Conservation (phyloP, 2,888 invertebrate genomes). For the Arrhopalites spinosus region DNA sequence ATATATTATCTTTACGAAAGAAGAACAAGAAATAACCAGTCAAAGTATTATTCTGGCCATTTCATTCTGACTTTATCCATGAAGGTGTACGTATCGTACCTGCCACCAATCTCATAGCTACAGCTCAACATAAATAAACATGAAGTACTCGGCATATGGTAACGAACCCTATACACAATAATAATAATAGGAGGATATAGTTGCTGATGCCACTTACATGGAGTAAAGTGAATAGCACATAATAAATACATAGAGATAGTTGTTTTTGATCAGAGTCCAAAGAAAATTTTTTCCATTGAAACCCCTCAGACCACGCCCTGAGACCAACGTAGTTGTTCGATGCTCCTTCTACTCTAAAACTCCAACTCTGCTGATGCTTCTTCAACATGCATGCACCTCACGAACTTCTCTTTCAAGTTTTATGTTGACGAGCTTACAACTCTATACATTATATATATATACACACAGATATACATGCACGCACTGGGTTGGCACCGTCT, state of each 20-base stretch:
- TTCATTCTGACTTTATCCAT: slow-evolving; percentile 2
- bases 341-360: not conserved
- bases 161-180: not conserved
- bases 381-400: slow-evolving; percentile 27
- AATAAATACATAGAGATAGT: not conserved
- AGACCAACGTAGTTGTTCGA: slow-evolving; percentile 21
- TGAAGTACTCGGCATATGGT: not conserved
- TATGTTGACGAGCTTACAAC: slow-evolving; percentile 23
- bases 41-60: not conserved
- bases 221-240: slow-evolving; percentile 1
- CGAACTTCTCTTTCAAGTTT: slow-evolving; percentile 29
- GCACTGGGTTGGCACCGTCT: slow-evolving; percentile 25
- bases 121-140: not conserved
- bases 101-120: not conserved
- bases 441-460: slow-evolving; percentile 13
- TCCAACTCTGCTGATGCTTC: slow-evolving; percentile 17
- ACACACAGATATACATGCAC: slow-evolving; percentile 16
- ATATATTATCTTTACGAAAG: not conserved
- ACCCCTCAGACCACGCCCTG: slow-evolving; percentile 24
- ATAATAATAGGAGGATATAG: not conserved
- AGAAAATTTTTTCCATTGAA: slow-evolving; percentile 24
- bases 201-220: not conserved
- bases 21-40: slow-evolving; percentile 7
- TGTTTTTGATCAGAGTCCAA: slow-evolving; percentile 26
- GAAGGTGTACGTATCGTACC: not conserved